Conservation (phyloP, 2,888 invertebrate genomes). For the Thumatha senex region DNA sequence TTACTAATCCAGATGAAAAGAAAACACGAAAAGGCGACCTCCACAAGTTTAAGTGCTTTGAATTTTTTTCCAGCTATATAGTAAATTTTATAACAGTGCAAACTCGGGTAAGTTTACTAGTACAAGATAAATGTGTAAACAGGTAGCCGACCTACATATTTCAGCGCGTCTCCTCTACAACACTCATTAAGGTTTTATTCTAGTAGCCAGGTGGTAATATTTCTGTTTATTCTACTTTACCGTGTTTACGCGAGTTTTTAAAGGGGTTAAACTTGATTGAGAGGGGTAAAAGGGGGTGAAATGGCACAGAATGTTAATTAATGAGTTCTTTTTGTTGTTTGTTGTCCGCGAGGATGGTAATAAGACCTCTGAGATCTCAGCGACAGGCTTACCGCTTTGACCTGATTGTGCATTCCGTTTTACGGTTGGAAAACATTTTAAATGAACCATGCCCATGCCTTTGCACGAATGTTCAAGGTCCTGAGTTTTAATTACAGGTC, state of each 20-base stretch:
- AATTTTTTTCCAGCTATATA: too few relatives aligned
- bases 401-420: constrained; percentile 39
- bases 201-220: constrained; percentile 41
- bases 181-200: constrained; percentile 41
- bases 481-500: constrained; percentile 29
- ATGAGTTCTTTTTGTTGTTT: constrained; percentile 35
- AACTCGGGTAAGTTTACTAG: constrained; percentile 13
- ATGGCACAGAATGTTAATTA: constrained; percentile 35
- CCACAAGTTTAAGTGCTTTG: too few relatives aligned
- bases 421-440: constrained; percentile 30
- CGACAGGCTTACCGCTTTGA: constrained; percentile 30
- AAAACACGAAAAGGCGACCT: too few relatives aligned
- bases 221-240: constrained; percentile 42
- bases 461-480: constrained; percentile 22
- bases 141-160: constrained; percentile 22
- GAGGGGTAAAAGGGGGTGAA: constrained; percentile 7
- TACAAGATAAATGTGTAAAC: constrained; percentile 32
- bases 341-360: constrained; percentile 29
- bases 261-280: constrained; percentile 32
- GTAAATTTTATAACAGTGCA: too few relatives aligned
- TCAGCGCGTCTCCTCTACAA: constrained; percentile 8
- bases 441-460: constrained; percentile 30
- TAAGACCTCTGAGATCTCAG: constrained; percentile 24
- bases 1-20: too few relatives aligned
- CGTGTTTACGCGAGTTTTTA: constrained; percentile 39